Evolutionary conservation across 53 echinoderm and acorn worm genomes (phyloP).

Genomic region (Crossaster papposus): DNA sequence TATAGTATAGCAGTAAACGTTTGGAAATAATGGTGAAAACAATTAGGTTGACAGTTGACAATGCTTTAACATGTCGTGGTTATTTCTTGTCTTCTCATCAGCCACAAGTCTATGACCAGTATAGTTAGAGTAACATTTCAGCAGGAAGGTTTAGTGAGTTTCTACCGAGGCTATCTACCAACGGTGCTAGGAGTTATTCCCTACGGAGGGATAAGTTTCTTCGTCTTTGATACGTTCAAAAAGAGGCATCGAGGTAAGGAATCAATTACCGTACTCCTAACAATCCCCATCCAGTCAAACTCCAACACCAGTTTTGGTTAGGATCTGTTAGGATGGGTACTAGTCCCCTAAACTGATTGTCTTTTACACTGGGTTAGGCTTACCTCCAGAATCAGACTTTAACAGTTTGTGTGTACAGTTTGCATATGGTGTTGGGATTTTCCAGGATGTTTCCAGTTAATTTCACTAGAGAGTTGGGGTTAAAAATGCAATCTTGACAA

Average conservation of each 20-base stretch:
- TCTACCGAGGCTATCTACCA: constrained; percentile 93
- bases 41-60: background rate
- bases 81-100: background rate
- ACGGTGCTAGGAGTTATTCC: constrained; percentile 98
- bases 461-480: too few species aligned
- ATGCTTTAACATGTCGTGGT: background rate
- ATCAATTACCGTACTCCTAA: background rate
- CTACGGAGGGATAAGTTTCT: constrained; percentile 97
- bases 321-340: too few species aligned
- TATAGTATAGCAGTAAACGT: too few species aligned
- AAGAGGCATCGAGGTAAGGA: constrained; percentile 85
- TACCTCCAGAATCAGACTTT: too few species aligned
- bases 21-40: background rate
- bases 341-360: too few species aligned
- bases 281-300: too few species aligned
- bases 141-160: constrained; percentile 73
- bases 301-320: too few species aligned
- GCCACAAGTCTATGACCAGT: constrained; percentile 73
- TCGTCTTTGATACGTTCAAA: constrained; percentile 95
- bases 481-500: too few species aligned
- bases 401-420: too few species aligned
- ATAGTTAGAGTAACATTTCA: constrained; percentile 74
- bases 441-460: too few species aligned
- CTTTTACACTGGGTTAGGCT: too few species aligned
- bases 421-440: too few species aligned